Evolutionary conservation across 2,797 vertebrate species (phyloP).

Genomic region (Bufotes viridis): DNA sequence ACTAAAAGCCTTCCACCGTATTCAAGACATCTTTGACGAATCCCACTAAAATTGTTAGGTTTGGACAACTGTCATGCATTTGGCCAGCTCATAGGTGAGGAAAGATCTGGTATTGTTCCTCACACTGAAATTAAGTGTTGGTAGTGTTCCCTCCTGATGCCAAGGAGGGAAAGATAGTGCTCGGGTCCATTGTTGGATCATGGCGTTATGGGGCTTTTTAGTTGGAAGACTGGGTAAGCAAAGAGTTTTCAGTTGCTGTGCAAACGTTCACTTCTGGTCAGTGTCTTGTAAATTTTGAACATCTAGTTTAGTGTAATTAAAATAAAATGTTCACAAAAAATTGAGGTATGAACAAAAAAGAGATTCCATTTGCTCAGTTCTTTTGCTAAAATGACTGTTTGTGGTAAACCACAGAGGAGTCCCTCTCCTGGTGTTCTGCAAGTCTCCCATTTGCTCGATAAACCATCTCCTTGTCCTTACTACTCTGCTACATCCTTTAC

Average conservation of each 20-base stretch:
- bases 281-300: neutral
- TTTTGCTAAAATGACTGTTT: conserved; percentile 53
- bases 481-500: conserved; percentile 51
- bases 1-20: too few species aligned
- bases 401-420: conserved; percentile 58
- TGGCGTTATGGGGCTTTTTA: neutral
- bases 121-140: neutral
- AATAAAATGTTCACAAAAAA: neutral
- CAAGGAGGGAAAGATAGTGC: neutral
- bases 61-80: too few species aligned
- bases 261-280: neutral
- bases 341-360: conserved; percentile 4
- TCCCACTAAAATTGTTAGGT: too few species aligned
- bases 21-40: too few species aligned
- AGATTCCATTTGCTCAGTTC: conserved; percentile 26
- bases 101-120: neutral
- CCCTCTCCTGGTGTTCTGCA: conserved; percentile 45
- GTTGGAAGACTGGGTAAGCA: too few species aligned
- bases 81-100: too few species aligned
- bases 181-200: neutral
- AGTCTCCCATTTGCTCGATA: conserved; percentile 53
- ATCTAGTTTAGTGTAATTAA: neutral
- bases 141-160: neutral
- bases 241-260: neutral
- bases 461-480: conserved; percentile 52